Percentiles rank a stretch among this genome's conserved stretches.
These are phyloP conservation scores for Drosophila multiciliata DNA, from an alignment of 2,888 invertebrate species.

Conservation along the genomic window DNA sequence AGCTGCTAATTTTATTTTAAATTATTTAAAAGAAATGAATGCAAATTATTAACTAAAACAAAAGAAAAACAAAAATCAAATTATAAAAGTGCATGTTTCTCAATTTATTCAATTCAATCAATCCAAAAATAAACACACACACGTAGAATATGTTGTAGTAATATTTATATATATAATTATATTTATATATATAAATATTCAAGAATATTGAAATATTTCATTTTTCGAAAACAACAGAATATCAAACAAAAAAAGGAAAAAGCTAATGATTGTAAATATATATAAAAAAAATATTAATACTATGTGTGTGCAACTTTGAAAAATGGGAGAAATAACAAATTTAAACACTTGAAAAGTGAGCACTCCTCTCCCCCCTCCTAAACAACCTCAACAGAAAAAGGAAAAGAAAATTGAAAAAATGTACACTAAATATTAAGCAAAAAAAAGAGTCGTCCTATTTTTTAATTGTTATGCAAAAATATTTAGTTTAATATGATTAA, in stretches of 20 bases:
- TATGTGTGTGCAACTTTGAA: constrained; percentile 55
- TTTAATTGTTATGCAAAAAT: constrained; percentile 67
- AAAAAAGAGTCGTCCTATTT: constrained; percentile 66
- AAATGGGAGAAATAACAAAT: constrained; percentile 23
- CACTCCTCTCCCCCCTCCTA: background rate
- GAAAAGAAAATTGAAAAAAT: constrained; percentile 15
- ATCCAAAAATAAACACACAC: constrained; percentile 36
- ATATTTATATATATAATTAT: constrained; percentile 34
- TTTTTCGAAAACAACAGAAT: constrained; percentile 12
- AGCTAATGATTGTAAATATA: constrained; percentile 60
- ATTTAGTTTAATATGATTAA: constrained; percentile 64
- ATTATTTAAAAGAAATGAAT: constrained; percentile 52
- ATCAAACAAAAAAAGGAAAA: constrained; percentile 20
- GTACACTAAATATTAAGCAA: constrained; percentile 48
- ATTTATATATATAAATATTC: constrained; percentile 34
- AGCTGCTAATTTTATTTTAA: constrained; percentile 70
- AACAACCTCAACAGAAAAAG: background rate
- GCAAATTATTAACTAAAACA: constrained; percentile 52
- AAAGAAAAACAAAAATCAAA: constrained; percentile 20
- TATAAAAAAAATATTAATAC: constrained; percentile 26
- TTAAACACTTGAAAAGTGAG: constrained; percentile 1
- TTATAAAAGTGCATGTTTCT: constrained; percentile 64
- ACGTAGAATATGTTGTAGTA: constrained; percentile 71
- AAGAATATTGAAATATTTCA: constrained; percentile 47
- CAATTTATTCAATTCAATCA: constrained; percentile 32